Conservation (phyloP, 2,797 vertebrate genomes). For the Eremophila alpestris region DNA sequence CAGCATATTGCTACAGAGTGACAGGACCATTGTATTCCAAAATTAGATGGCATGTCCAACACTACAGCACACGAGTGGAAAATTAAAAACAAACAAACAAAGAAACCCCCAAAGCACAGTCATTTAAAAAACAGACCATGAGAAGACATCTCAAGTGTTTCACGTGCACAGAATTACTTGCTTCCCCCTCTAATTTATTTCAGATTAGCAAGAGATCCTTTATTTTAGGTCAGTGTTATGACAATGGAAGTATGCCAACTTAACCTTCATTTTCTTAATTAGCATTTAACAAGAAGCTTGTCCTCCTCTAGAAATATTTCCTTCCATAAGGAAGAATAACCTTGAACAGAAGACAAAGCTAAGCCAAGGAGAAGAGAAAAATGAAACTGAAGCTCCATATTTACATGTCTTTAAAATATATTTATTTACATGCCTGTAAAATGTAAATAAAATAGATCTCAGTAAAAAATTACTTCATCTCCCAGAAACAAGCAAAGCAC, state of each 20-base stretch:
- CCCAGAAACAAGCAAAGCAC: background rate
- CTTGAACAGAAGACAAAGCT: constrained; percentile 61
- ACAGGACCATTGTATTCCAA: background rate
- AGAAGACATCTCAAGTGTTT: background rate
- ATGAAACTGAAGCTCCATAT: constrained; percentile 6
- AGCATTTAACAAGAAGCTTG: constrained; percentile 64
- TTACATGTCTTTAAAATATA: constrained; percentile 18
- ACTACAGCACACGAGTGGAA: background rate
- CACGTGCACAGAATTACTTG: constrained; percentile 6
- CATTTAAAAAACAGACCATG: background rate
- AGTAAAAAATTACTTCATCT: constrained; percentile 14
- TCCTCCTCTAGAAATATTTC: constrained; percentile 49
- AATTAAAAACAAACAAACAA: background rate
- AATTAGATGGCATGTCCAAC: background rate
- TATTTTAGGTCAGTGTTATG: constrained; percentile 57
- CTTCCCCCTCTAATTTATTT: constrained; percentile 42
- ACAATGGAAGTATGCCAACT: constrained; percentile 60
- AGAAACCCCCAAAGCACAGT: background rate
- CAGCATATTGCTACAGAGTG: background rate
- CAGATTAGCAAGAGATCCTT: constrained; percentile 21
- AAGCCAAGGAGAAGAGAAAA: background rate
- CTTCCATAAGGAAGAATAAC: constrained; percentile 68
- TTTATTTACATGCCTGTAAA: constrained; percentile 16
- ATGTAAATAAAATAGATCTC: constrained; percentile 35
- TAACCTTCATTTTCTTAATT: constrained; percentile 71